A percentile compares a stretch with the other conserved stretches of the same genome.
Conservation (phyloP, 2,888 invertebrate genomes). For the Drosophila mulleri region DNA sequence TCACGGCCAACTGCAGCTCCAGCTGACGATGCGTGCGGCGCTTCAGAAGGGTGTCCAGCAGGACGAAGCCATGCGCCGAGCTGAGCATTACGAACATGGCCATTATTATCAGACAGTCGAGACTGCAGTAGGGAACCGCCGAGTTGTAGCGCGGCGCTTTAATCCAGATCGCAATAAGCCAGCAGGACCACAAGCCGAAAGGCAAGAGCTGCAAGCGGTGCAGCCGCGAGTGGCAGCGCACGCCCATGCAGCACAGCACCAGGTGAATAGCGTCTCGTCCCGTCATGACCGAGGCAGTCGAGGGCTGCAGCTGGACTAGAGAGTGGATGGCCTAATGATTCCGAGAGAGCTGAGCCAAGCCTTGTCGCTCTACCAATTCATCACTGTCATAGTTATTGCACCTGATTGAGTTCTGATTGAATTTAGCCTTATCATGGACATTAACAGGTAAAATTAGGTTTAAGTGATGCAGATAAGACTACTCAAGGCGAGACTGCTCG, state of each 20-base stretch:
- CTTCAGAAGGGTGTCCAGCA: conserved; percentile 40
- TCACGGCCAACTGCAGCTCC: neutral
- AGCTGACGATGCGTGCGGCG: neutral
- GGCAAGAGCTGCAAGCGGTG: conserved; percentile 36
- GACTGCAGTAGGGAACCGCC: conserved; percentile 1
- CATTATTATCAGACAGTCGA: conserved; percentile 42
- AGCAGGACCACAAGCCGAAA: conserved; percentile 43
- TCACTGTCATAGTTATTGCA: conserved; percentile 30
- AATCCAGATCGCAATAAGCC: conserved; percentile 37
- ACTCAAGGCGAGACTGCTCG: neutral
- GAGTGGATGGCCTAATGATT: neutral
- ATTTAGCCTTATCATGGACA: neutral
- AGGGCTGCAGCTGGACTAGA: conserved; percentile 16
- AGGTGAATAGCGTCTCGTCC: conserved; percentile 19
- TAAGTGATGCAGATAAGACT: neutral
- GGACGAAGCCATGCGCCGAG: conserved; percentile 36
- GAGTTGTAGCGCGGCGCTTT: neutral
- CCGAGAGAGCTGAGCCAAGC: neutral
- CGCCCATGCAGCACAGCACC: conserved; percentile 35
- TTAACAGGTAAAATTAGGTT: neutral
- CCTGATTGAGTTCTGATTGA: neutral
- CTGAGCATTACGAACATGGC: conserved; percentile 28
- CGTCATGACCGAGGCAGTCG: neutral
- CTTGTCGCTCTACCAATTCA: conserved; percentile 8
- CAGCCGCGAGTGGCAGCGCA: conserved; percentile 15